Percentiles rank a stretch among this genome's conserved stretches.
These are phyloP conservation scores for Apostichopus japonicus DNA, from an alignment of 35 echinoderm and acorn worm genomes.

Conservation along the genomic window DNA sequence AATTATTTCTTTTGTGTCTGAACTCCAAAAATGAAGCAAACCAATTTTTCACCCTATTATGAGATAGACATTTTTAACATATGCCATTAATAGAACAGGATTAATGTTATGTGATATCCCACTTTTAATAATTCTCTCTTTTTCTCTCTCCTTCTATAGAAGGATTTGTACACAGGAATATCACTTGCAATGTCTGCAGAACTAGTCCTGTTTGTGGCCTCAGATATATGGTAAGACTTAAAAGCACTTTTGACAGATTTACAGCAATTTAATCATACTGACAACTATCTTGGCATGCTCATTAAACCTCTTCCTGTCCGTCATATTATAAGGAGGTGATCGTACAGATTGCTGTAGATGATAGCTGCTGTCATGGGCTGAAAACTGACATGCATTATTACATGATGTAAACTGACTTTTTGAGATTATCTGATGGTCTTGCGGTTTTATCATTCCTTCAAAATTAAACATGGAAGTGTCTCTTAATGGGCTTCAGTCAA, in stretches of 20 bases:
- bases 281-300: neutral
- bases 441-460: no score
- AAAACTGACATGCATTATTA: neutral
- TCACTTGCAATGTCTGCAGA: constrained; percentile 59
- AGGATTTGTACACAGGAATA: constrained; percentile 57
- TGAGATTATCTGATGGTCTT: no score
- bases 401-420: no score
- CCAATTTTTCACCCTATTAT: no score
- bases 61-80: no score
- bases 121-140: no score
- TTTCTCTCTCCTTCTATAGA: constrained; percentile 26
- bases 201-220: constrained; percentile 65
- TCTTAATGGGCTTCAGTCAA: no score
- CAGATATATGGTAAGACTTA: constrained; percentile 52
- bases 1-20: no score
- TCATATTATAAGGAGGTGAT: neutral
- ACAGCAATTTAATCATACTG: neutral
- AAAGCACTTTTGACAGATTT: neutral
- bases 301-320: neutral
- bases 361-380: neutral
- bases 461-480: no score
- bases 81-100: no score
- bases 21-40: no score
- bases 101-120: no score
- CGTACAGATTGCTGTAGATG: neutral